A percentile compares a stretch with the other conserved stretches of the same genome.
phyloP scores from a whole-genome alignment of 2,113 vertebrate species.

The Dermatemys mawii region DNA sequence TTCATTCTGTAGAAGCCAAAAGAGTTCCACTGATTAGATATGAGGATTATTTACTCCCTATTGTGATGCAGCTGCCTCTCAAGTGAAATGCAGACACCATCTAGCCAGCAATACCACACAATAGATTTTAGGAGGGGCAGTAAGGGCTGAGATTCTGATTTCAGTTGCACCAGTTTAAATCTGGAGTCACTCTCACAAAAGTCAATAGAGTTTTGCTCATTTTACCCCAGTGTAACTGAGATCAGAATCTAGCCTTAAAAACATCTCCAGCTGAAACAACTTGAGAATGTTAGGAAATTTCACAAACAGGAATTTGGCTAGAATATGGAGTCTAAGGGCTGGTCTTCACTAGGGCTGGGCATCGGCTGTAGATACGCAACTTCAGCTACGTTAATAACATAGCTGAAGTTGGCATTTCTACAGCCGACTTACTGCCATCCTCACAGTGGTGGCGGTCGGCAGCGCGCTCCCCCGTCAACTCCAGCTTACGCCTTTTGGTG shows the following conservation, averaged over 20 bases:
- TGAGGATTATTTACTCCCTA: background rate
- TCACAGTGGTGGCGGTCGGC: too few relatives aligned
- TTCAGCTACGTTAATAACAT: too few relatives aligned
- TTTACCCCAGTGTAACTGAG: background rate
- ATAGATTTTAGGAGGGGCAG: background rate
- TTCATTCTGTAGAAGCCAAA: background rate
- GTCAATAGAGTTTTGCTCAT: background rate
- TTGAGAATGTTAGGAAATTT: constrained; percentile 17
- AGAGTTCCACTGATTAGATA: background rate
- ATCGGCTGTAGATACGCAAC: too few relatives aligned
- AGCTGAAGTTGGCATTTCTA: too few relatives aligned
- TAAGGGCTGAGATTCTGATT: background rate
- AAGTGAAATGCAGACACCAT: background rate
- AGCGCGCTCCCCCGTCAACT: too few relatives aligned
- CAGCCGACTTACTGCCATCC: too few relatives aligned
- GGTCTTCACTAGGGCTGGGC: too few relatives aligned
- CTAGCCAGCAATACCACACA: background rate
- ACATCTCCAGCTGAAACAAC: background rate
- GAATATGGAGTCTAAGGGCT: background rate
- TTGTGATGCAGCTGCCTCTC: background rate
- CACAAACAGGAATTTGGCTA: constrained; percentile 6
- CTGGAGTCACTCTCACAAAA: constrained; percentile 9
- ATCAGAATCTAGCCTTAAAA: constrained; percentile 10
- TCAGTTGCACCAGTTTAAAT: background rate
- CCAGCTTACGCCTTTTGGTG: too few relatives aligned